Evolutionary conservation across 2,888 invertebrate species (phyloP).

Genomic region (Drosophila paranaensis): DNA sequence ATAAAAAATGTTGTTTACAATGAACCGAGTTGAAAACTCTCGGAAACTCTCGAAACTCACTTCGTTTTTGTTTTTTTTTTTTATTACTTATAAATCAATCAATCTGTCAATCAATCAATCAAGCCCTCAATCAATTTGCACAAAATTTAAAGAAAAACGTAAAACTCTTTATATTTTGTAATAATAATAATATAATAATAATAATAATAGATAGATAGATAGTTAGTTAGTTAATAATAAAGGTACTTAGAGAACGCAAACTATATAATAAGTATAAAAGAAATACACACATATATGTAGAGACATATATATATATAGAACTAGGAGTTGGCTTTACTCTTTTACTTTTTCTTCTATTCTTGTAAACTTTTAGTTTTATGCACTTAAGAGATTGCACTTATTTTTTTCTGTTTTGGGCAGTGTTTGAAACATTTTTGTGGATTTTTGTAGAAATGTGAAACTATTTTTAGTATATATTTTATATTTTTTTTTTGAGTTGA

Average conservation of each 20-base stretch:
- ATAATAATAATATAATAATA: conserved; percentile 15
- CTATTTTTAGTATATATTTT: conserved; percentile 36
- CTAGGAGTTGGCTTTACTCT: conserved; percentile 65
- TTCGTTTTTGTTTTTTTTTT: conserved; percentile 28
- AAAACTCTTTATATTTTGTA: conserved; percentile 33
- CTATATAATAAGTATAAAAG: conserved; percentile 58
- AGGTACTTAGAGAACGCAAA: conserved; percentile 78
- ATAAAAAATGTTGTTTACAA: conserved; percentile 78
- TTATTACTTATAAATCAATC: conserved; percentile 44
- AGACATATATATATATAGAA: conserved; percentile 29
- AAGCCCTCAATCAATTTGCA: conserved; percentile 44
- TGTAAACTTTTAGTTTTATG: conserved; percentile 46
- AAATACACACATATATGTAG: conserved; percentile 42
- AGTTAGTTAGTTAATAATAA: conserved; percentile 55
- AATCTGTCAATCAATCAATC: conserved; percentile 29
- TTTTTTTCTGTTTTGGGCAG: conserved; percentile 67
- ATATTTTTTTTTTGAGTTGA: conserved; percentile 33
- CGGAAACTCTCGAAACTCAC: conserved; percentile 72
- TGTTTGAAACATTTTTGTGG: conserved; percentile 63
- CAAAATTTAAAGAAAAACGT: conserved; percentile 54
- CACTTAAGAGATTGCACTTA: conserved; percentile 74
- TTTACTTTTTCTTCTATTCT: conserved; percentile 20
- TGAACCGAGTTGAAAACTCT: conserved; percentile 72
- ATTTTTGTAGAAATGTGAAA: conserved; percentile 39
- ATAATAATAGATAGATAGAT: conserved; percentile 39